Base-by-base conservation (phyloP, 2,113 vertebrate species). In the Pithys albifrons region DNA sequence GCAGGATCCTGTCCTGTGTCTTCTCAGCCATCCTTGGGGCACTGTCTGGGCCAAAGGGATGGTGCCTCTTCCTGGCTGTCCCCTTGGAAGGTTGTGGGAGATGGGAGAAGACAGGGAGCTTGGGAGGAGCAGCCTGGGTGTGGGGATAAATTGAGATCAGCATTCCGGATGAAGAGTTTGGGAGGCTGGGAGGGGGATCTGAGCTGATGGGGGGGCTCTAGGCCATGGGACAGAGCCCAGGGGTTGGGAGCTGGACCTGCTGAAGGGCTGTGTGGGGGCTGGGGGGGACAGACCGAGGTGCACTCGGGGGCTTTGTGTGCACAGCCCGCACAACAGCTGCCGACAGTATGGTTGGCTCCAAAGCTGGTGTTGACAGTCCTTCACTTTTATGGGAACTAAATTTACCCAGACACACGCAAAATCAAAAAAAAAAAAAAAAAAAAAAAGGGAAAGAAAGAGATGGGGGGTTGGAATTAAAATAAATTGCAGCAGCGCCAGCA, bases 311-410 rank as follows among this genome's bases (percentile, higher is more conserved):
- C 95, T 97, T 91, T 96, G 90, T 96, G 69, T 59, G 87, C 73
- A 22, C 78, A 88, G 95, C 93, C 90, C 29, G 4, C 57, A 71
- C 90, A 95, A 97, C 97, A 97, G 97, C 97, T 97, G 97, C 94
- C 1, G 83, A 80, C 97, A 94, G 91, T 93, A 93, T 96, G 90
- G 96, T 95, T 95, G 95, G 96, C 96, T 97, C 93, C 94, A 91
- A 88, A 97, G 78, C 85, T 88, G 51, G 95, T 89, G 96, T 91
- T 97, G 97, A 97, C 97, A 97, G 96, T 93, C 77, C 90, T 96
- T 97, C 95, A 96, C 93, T 97, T 97, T 97, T 97, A 97, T 97
- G 96, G 96, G 96, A 97, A 97, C 97, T 97, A 97, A 96, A 97
- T 97, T 97, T 97, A 97, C 95, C 94, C 96, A 95, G 91, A 96